Evolutionary conservation across 2,888 invertebrate species (phyloP), one percentile per base, ranked within the genome.

Genomic region (Andrena fulva): DNA sequence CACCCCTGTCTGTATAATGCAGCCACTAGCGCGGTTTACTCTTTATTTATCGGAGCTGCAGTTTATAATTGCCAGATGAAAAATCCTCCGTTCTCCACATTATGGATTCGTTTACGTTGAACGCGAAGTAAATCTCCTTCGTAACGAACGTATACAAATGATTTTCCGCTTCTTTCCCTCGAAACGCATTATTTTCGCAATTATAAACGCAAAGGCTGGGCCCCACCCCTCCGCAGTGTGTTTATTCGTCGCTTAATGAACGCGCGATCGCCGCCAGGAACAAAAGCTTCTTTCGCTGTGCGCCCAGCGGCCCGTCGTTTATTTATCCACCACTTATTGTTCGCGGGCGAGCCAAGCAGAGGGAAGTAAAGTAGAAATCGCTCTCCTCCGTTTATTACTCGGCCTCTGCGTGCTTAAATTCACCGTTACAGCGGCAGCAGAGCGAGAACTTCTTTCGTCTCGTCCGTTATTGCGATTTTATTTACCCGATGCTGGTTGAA

Each of bases 271-370:
- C 60, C 20, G 48, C 12, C 52, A 54, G 16, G 67, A 29, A 79
- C 62, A 80, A 79, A 71, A 79, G 80, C 56, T 42, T 24, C 56
- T 29, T 50, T 20, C 52, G 16, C 12, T 33, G 6, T 6, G 10
- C 35, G 59, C 29, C 60, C 27, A 16, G 27, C 12, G 31, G 33
- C 16, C 54, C 79, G 60, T 71, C 80, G 62, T 80, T 78, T 64
- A 79, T 79, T 64, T 80, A 80, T 71, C 67, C 80, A 35, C 71
- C 54, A 50, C 31, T 78, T 60, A 67, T 74, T 75, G 60, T 75
- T 56, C 42, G 12, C 2, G 4, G 20, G 20, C 31, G 24, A 24
- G 52, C 4, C 33, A 31, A 76, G 35, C 48, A 42, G 12, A 50
- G 52, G 52, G n/a, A 66, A 79, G 71, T 35, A 62, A 79, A 79